Base-by-base conservation (phyloP, 1,140 invertebrate genomes). In the Bursaphelenchus mucronatus region DNA sequence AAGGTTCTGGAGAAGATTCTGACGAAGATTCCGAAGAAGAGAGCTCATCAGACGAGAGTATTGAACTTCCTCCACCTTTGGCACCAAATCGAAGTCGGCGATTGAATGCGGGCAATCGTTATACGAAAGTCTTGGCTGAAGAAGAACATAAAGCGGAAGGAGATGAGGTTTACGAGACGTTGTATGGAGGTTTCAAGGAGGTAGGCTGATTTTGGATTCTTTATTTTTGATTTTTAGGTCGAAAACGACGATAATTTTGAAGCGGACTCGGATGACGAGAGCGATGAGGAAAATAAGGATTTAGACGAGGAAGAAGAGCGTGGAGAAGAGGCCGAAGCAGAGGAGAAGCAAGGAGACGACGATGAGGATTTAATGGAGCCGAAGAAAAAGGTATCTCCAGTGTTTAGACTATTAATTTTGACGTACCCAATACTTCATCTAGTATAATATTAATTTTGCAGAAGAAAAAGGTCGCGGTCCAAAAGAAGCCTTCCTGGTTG, bases 121-220 rank as follows among this genome's bases (percentile, higher is more conserved):
- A 78, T 75, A 43, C 52, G 1, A 19, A 71, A 50, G 57, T 76
- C 19, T 19, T 76, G 8, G 61, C 63, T 30, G 50, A 66, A 46
- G 49, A 11, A 52, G 58, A n/a, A 39, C 43, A 61, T n/a, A 41
- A 63, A 17, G 10, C 62, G 2, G 58, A 67, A 69, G 73, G 64
- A 21, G 71, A 76, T 45, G 76, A 76, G 15, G 75, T 78, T 39
- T 76, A 78, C 30, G 70, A 69, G 49, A 64, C 53, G 6, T 45
- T 63, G 3, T 78, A 79, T 47, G 74, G 74, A 44, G 73, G 73
- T 13, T 75, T 75, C 58, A 40, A 63, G 45, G 74, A 75, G 61
- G 73, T 67, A 54, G 49, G 41, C 46, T n/a, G 44, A 56, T 19
- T 46, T 1, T 8, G 17, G 9, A 41, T 10, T 55, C 39, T 64